Evolutionary conservation across 2,888 invertebrate species (phyloP), one percentile per base, ranked within the genome.

Genomic region (Drosophila pullipes): DNA sequence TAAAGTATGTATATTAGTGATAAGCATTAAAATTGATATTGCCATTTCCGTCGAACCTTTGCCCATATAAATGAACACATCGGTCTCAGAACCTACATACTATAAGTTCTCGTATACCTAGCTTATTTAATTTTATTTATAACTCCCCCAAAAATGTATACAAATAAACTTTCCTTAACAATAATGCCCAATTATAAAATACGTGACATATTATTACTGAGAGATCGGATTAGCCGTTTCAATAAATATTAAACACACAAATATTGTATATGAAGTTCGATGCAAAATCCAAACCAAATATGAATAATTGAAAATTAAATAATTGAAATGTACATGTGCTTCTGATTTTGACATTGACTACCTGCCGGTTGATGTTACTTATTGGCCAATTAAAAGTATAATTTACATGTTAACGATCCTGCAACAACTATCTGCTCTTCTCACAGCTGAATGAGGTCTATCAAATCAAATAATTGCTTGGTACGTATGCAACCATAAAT

Each of bases 361-460:
- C 69, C 41, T 70, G 58, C 30, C 62, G 71, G 59, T 72, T 74
- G 77, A 60, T 72, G 78, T 79, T 79, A 71, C 87, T 85, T 89
- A 90, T 89, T 81, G 89, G 83, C 81, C 87, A 90, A 87, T 90
- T 90, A 86, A 89, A 82, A 89, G 87, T 82, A 90, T 90, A 85
- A 90, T 90, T 90, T 91, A 84, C 89, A 90, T 87, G 85, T 90
- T 85, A 90, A 91, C 90, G 89, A 89, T 83, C 79, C 82, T 82
- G n/a, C 35, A 61, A 49, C 55, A 57, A 61, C 58, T 61, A 57
- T 31, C 69, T 50, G 33, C 55, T 50, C 47, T 47, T 61, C 41
- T 10, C 22, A 50, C 54, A 35, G 6, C 59, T 41, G 28, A 18
- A 28, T 10, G 18, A 16, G 52, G 55, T 50, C n/a, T n/a, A n/a